Evolutionary conservation across 2,888 invertebrate species (phyloP).

Genomic region (Rhagonycha fulva): DNA sequence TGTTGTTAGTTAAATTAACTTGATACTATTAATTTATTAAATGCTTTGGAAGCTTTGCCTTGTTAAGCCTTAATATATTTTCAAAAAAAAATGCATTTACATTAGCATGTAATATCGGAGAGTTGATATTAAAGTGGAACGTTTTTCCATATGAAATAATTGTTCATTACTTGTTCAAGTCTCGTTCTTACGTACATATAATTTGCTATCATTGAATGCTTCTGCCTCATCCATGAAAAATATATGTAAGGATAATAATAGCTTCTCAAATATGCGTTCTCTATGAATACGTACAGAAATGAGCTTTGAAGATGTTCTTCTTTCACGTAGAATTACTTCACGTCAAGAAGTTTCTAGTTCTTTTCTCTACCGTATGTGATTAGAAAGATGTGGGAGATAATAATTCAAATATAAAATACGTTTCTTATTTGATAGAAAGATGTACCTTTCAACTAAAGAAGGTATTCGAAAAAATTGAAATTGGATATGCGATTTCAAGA

Average conservation of each 20-base stretch:
- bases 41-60: background rate
- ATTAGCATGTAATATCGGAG: background rate
- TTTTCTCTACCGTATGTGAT: slow-evolving; percentile 10
- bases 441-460: slow-evolving; percentile 12
- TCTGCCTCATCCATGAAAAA: background rate
- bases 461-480: slow-evolving; percentile 20
- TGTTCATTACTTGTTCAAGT: background rate
- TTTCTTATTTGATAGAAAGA: slow-evolving; percentile 14
- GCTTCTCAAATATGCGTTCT: background rate
- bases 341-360: slow-evolving; percentile 1
- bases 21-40: background rate
- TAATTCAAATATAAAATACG: slow-evolving; percentile 16
- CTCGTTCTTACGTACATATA: background rate
- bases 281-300: background rate
- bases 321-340: background rate
- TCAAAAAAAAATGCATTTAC: too few species aligned
- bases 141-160: background rate
- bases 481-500: slow-evolving; percentile 20
- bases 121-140: background rate
- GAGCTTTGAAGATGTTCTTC: background rate
- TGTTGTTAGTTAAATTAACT: background rate
- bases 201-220: background rate
- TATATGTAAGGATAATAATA: background rate
- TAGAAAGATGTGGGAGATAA: slow-evolving; percentile 10
- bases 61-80: too few species aligned